Base-by-base conservation (phyloP, 2,113 vertebrate genomes). In the Synchiropus splendidus region DNA sequence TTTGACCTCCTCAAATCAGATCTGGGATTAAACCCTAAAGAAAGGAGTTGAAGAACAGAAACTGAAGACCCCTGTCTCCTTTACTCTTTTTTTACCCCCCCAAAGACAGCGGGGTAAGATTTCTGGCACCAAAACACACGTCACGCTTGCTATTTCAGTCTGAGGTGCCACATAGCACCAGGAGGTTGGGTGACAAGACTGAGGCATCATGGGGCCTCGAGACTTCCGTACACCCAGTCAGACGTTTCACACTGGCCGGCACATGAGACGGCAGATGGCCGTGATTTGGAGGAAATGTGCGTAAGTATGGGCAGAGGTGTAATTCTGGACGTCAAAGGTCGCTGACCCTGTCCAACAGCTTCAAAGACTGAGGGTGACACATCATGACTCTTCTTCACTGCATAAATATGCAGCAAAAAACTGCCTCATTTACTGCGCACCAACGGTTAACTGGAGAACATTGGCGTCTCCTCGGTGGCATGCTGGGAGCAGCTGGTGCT, bases 41-140 rank as follows among this genome's bases (percentile, higher is more conserved):
- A 27, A 27, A 27, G 30, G 17, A 45, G 21, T 13, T 49, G 16
- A 21, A 36, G 30, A 51, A 54, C 63, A 50, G 64, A 43, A 6
- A 9, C 38, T 5, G n/a, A n/a, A n/a, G n/a, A n/a, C n/a, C 16
- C 16, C 42, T n/a, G 18, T 10, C 49, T 55, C 45, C 27, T 54
- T 40, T 42, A 1, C 45, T 57, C 51, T 66, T 67, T 74, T 65
- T 69, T 83, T 83, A 72, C 86, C 73, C 6, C 34, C 73, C 21
- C 51, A 55, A 66, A 74, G 56, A 72, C 64, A 65, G 51, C 53
- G 14, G 70, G 79, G 56, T 88, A 83, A 81, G 83, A 86, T 86
- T 89, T 83, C 36, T 86, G 86, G 85, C 82, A 87, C 78, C 77
- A 78, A 58, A 82, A 82, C 70, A 78, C 62, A 70, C 81, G 78